Evolutionary conservation across 2,888 invertebrate species (phyloP).

Genomic region (Drosophila rubida): DNA sequence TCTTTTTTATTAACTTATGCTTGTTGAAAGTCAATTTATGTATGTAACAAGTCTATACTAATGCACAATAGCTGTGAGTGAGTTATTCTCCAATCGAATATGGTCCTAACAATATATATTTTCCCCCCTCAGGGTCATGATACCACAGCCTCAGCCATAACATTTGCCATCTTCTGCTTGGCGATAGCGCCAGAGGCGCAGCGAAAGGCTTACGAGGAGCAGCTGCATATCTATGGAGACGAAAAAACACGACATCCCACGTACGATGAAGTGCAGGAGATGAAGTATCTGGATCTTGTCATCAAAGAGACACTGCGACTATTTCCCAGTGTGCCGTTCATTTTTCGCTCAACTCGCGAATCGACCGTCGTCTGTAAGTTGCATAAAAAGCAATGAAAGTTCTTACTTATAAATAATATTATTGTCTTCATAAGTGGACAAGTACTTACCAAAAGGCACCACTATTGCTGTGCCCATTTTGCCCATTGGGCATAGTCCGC

Average conservation of each 20-base stretch:
- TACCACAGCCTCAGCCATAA: conserved; percentile 87
- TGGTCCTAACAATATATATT: not conserved
- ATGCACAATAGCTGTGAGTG: too few species aligned
- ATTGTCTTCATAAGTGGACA: conserved; percentile 60
- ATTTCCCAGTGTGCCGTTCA: conserved; percentile 80
- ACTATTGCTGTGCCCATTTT: conserved; percentile 68
- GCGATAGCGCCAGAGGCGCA: conserved; percentile 86
- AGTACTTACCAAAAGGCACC: conserved; percentile 68
- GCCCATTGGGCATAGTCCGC: conserved; percentile 69
- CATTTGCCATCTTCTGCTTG: conserved; percentile 86
- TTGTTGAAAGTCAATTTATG: too few species aligned
- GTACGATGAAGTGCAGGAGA: conserved; percentile 65
- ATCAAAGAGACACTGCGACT: conserved; percentile 78
- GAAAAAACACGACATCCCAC: conserved; percentile 73
- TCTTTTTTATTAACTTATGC: too few species aligned
- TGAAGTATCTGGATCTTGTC: conserved; percentile 79
- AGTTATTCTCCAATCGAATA: not conserved
- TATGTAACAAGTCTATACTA: too few species aligned
- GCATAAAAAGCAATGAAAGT: not conserved
- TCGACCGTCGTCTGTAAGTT: conserved; percentile 69
- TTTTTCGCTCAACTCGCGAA: conserved; percentile 63
- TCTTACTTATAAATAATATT: not conserved
- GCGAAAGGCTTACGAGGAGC: conserved; percentile 85
- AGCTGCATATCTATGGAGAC: conserved; percentile 84
- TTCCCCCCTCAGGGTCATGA: conserved; percentile 86